Evolutionary conservation across 1,140 invertebrate species (phyloP).

Genomic region (Drosophila novamexicana): DNA sequence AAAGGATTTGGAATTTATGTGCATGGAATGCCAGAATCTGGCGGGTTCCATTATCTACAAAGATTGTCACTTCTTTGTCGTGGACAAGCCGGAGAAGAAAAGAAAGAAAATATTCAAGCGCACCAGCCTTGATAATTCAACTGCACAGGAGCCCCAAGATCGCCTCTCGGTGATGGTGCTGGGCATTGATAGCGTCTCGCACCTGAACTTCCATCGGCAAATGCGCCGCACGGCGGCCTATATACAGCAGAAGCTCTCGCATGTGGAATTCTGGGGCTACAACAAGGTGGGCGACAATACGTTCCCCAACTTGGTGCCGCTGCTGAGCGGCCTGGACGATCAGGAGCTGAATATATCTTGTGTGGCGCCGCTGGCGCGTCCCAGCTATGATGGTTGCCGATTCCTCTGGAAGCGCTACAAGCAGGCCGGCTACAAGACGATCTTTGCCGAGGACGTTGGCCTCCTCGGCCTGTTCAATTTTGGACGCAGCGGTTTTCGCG

Average conservation of each 20-base stretch:
- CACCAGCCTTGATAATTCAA: slow-evolving; percentile 32
- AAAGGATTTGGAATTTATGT: slow-evolving; percentile 87
- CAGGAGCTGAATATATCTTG: slow-evolving; percentile 87
- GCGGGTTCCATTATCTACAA: slow-evolving; percentile 85
- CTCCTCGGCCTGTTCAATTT: slow-evolving; percentile 92
- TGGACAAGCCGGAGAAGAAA: slow-evolving; percentile 82
- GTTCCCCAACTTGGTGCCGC: slow-evolving; percentile 91
- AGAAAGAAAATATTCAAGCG: slow-evolving; percentile 4
- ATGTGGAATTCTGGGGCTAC: slow-evolving; percentile 90
- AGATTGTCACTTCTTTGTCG: slow-evolving; percentile 89
- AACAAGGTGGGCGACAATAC: slow-evolving; percentile 94
- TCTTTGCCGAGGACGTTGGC: slow-evolving; percentile 91
- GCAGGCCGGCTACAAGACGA: slow-evolving; percentile 89
- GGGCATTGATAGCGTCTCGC: slow-evolving; percentile 94
- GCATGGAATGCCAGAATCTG: slow-evolving; percentile 86
- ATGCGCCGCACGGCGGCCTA: slow-evolving; percentile 90
- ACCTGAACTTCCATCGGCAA: slow-evolving; percentile 92
- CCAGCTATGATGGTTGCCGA: slow-evolving; percentile 88
- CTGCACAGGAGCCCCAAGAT: slow-evolving; percentile 13
- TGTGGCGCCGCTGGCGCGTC: slow-evolving; percentile 83
- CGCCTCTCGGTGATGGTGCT: slow-evolving; percentile 89
- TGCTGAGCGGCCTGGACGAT: slow-evolving; percentile 88
- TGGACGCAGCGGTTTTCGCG: slow-evolving; percentile 89
- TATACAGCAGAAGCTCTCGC: slow-evolving; percentile 86
- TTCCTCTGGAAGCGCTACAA: slow-evolving; percentile 93